Percentiles rank a stretch among this genome's conserved stretches.
Evolutionary conservation across 37 sponge, comb jelly and placozoan species (phyloP).

Genomic region (Theonella swinhoei): DNA sequence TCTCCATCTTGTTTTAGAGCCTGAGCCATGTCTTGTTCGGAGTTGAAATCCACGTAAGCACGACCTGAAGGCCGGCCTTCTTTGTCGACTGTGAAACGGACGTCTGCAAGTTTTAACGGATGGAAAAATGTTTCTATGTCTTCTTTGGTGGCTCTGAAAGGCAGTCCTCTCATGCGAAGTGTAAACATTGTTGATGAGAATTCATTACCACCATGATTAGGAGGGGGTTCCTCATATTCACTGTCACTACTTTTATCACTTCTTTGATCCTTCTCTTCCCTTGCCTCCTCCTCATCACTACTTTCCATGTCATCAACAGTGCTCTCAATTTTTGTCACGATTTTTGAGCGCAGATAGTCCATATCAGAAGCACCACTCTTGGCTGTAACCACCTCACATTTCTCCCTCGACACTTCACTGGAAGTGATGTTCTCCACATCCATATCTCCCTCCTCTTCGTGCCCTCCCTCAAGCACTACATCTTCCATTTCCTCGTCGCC

Average conservation of each 20-base stretch:
- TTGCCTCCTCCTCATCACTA: not conserved
- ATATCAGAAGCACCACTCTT: too few species aligned
- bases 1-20: constrained; percentile 82
- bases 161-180: constrained; percentile 89
- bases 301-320: constrained; percentile 11
- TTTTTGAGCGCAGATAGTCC: constrained; percentile 66
- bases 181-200: constrained; percentile 54
- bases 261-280: not conserved
- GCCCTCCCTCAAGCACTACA: not conserved
- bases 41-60: constrained; percentile 90
- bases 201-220: not conserved
- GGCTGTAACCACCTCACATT: too few species aligned
- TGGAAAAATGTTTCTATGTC: constrained; percentile 91
- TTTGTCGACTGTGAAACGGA: constrained; percentile 66
- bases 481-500: not conserved
- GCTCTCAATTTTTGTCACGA: constrained; percentile 21
- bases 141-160: constrained; percentile 76
- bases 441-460: not conserved
- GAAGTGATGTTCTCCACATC: constrained; percentile 38
- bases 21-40: constrained; percentile 72
- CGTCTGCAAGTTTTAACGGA: constrained; percentile 62
- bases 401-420: constrained; percentile 1
- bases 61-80: constrained; percentile 85
- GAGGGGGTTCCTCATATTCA: not conserved
- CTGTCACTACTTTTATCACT: constrained; percentile 1